Evolutionary conservation across 2,797 vertebrate species (phyloP).

Genomic region (Xyrichtys novacula): DNA sequence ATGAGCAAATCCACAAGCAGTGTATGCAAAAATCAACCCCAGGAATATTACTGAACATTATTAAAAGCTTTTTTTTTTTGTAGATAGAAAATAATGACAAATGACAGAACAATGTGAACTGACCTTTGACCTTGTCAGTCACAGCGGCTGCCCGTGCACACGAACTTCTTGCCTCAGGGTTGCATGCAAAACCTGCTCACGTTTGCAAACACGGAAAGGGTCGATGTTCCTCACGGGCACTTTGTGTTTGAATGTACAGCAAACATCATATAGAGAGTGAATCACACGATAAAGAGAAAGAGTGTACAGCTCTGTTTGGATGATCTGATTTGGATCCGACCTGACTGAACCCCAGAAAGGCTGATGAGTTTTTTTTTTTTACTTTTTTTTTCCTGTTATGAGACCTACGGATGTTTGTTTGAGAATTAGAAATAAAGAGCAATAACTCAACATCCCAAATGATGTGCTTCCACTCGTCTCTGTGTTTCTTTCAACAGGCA

Average conservation of each 20-base stretch:
- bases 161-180: slow-evolving; percentile 22
- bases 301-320: background rate
- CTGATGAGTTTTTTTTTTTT: background rate
- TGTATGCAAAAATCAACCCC: slow-evolving; percentile 4
- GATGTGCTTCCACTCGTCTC: background rate
- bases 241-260: background rate
- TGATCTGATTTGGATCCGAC: slow-evolving; percentile 11
- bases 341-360: background rate
- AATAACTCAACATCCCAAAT: background rate
- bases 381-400: background rate
- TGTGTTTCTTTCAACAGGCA: slow-evolving; percentile 12
- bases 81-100: slow-evolving; percentile 41
- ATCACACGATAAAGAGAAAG: slow-evolving; percentile 17
- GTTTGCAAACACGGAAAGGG: slow-evolving; percentile 43
- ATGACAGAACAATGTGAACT: slow-evolving; percentile 49
- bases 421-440: background rate
- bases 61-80: slow-evolving; percentile 4
- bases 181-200: slow-evolving; percentile 56
- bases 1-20: too few species aligned
- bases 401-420: background rate
- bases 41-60: background rate
- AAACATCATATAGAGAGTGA: background rate
- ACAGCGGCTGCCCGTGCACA: slow-evolving; percentile 13
- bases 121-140: slow-evolving; percentile 56
- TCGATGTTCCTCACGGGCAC: slow-evolving; percentile 25